Conservation (phyloP, 1,140 invertebrate species). For the Papilio glaucus region DNA sequence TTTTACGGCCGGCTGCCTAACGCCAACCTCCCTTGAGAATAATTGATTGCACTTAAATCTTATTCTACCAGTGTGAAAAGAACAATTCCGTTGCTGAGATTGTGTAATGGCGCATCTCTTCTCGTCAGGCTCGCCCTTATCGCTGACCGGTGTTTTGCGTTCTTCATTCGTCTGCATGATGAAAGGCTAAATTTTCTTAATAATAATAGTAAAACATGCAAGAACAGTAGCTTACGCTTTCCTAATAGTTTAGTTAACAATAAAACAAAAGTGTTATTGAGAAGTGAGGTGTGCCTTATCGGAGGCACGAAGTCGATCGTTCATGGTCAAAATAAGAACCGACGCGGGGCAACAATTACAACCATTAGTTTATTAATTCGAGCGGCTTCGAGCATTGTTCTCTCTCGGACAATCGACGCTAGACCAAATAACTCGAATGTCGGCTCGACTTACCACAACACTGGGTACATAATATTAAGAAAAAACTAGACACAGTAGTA, state of each 20-base stretch:
- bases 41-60: no score
- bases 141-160: no score
- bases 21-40: no score
- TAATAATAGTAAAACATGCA: slow-evolving; percentile 1
- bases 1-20: no score
- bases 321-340: slow-evolving; percentile 77
- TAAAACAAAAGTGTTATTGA: slow-evolving; percentile 66
- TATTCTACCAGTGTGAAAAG: no score
- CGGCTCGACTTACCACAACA: slow-evolving; percentile 62
- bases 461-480: slow-evolving; percentile 44
- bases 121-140: no score
- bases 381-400: slow-evolving; percentile 70
- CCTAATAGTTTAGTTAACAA: slow-evolving; percentile 53
- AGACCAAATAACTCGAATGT: slow-evolving; percentile 73
- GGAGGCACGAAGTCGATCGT: slow-evolving; percentile 67
- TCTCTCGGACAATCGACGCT: slow-evolving; percentile 69
- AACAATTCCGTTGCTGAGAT: no score
- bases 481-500: slow-evolving; percentile 58
- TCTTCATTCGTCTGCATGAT: not conserved
- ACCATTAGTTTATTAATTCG: slow-evolving; percentile 78
- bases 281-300: slow-evolving; percentile 67
- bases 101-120: no score
- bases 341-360: slow-evolving; percentile 64
- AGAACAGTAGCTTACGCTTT: slow-evolving; percentile 57
- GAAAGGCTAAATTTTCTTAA: not conserved